Base-by-base conservation (phyloP, 2,888 invertebrate genomes). In the Lasioglossum figueresi region DNA sequence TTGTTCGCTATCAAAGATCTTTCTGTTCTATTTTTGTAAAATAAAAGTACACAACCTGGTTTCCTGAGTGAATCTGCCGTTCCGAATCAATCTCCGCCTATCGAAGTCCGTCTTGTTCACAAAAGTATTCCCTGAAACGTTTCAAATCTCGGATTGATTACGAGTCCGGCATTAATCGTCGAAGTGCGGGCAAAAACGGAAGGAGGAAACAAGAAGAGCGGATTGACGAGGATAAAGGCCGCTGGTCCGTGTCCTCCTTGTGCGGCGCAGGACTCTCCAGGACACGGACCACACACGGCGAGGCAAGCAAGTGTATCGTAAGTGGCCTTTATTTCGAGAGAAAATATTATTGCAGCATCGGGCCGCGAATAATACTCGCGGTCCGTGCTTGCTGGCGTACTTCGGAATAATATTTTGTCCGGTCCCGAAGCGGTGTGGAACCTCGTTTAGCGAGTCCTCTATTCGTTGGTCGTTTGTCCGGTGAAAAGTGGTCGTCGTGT, bases 241-340 rank as follows among this genome's bases (percentile, higher is more conserved):
- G 68, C 68, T 37, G 37, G 37, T 10, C 23, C 74, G 37, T 27
- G 52, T 70, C 16, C 31, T 4, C 31, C n/a, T 31, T 37, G 45
- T 16, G 16, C 27, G 43, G 27, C 74, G 37, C 34, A n/a, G 52
- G 23, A 48, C 70, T 71, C 48, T 56, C 72, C 85, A 52, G 56
- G 45, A 76, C 79, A 78, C 71, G 72, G 89, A 86, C 90, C 91
- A 86, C 90, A 89, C 91, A 86, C 85, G 84, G n/a, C 73, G 77
- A 23, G 52, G 84, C 89, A 85, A 91, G 84, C 89, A 85, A 91
- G 89, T 88, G 91, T 85, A 84, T 83, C 91, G 87, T 88, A 91
- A 92, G 93, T 92, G 92, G 93, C 91, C 89, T 92, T 91, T 93
- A 93, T 93, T 93, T 93, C 93, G 90, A 92, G 92, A 93, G 93